Evolutionary conservation across 2,797 vertebrate species (phyloP).

Genomic region (Dicrostonyx torquatus): DNA sequence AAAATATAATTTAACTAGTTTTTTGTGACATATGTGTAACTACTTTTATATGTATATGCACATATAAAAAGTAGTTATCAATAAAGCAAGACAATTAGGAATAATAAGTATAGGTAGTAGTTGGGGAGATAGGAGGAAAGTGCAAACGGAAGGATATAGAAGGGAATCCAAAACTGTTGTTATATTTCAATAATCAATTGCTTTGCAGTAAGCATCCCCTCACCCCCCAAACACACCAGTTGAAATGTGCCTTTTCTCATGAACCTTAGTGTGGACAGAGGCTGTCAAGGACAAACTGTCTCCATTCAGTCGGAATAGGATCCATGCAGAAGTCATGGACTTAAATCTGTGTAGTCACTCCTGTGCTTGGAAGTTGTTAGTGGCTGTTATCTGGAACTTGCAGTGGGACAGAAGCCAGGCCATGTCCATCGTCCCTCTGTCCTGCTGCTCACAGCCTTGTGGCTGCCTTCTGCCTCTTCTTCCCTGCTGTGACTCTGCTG

Average conservation of each 20-base stretch:
- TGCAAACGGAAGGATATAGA: not conserved
- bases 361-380: not conserved
- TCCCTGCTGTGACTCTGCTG: not conserved
- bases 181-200: not conserved
- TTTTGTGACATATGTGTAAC: not conserved
- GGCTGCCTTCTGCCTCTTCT: not conserved
- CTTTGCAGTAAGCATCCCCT: not conserved
- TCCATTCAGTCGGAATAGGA: not conserved
- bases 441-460: not conserved
- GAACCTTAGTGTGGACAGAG: not conserved
- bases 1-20: not conserved
- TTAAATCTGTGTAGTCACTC: not conserved
- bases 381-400: not conserved
- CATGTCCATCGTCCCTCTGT: not conserved
- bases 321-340: too few species aligned
- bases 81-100: not conserved
- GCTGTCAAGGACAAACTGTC: not conserved
- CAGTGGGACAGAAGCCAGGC: not conserved
- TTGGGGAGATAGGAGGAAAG: not conserved
- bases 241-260: not conserved
- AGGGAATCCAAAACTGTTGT: not conserved
- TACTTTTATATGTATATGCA: not conserved
- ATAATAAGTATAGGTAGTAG: not conserved
- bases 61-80: not conserved
- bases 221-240: not conserved